Evolutionary conservation across 2,888 invertebrate species (phyloP).

Genomic region (Microchrysa polita): DNA sequence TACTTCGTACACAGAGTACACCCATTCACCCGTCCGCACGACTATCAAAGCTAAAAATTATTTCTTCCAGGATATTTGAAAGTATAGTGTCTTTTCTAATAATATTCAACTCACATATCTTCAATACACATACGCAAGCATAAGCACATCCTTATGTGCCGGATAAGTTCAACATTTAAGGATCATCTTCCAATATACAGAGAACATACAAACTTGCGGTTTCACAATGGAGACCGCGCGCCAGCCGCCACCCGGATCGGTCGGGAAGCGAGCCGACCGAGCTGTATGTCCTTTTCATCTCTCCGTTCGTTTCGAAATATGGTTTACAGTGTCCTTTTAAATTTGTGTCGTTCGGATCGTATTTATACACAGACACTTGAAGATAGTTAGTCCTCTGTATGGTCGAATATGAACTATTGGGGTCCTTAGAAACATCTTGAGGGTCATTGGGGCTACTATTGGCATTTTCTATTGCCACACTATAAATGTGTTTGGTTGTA

Average conservation of each 20-base stretch:
- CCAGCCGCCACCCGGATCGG: too few species aligned
- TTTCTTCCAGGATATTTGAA: constrained; percentile 9
- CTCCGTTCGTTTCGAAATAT: constrained; percentile 39
- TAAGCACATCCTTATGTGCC: constrained; percentile 36
- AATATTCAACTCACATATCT: constrained; percentile 41
- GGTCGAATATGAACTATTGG: constrained; percentile 21
- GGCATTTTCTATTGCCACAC: constrained; percentile 12
- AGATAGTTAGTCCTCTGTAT: constrained; percentile 9
- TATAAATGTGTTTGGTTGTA: too few species aligned
- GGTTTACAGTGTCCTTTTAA: constrained; percentile 32
- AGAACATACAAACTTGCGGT: constrained; percentile 43
- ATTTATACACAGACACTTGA: constrained; percentile 14
- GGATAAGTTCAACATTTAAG: constrained; percentile 29
- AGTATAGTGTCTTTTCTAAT: not conserved
- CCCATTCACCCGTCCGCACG: too few species aligned
- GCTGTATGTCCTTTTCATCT: constrained; percentile 31
- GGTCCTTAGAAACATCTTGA: not conserved
- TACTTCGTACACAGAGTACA: too few species aligned
- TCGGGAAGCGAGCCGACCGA: constrained; percentile 7
- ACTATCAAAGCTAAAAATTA: not conserved
- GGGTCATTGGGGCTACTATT: constrained; percentile 8
- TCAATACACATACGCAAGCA: too few species aligned
- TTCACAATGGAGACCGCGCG: constrained; percentile 36
- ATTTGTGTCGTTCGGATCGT: constrained; percentile 13
- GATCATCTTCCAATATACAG: constrained; percentile 34